Conservation (phyloP, 2,113 vertebrate genomes). For the Podiceps cristatus region DNA sequence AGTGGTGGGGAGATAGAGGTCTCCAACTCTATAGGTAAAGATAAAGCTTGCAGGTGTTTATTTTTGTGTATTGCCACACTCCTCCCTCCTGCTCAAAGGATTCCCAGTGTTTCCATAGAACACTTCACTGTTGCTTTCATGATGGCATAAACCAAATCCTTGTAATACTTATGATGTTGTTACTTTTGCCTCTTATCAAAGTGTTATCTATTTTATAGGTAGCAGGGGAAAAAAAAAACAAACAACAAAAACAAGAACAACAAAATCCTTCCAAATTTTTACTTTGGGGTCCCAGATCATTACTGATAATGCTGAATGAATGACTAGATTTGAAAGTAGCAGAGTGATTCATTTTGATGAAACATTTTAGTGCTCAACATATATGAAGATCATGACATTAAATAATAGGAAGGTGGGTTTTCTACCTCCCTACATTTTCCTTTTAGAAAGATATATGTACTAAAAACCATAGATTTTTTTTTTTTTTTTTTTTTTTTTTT, state of each 20-base stretch:
- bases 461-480: not conserved
- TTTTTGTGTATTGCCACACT: not conserved
- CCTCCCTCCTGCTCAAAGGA: not conserved
- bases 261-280: not conserved
- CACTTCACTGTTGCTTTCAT: not conserved
- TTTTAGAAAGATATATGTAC: not conserved
- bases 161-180: not conserved
- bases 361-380: not conserved
- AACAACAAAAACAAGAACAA: not conserved
- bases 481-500: not conserved
- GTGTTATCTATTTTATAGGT: not conserved
- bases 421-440: not conserved
- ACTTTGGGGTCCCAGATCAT: not conserved
- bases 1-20: not conserved
- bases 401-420: not conserved
- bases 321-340: not conserved
- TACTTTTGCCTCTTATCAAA: not conserved
- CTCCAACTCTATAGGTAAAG: not conserved
- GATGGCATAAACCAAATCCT: not conserved
- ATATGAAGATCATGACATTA: not conserved
- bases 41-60: not conserved
- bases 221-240: not conserved
- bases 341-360: not conserved
- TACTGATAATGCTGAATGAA: not conserved
- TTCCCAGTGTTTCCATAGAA: not conserved